A percentile compares a stretch with the other conserved stretches of the same genome.
Evolutionary conservation across 2,797 vertebrate genomes (phyloP).

Genomic region (Pseudochirops cupreus): DNA sequence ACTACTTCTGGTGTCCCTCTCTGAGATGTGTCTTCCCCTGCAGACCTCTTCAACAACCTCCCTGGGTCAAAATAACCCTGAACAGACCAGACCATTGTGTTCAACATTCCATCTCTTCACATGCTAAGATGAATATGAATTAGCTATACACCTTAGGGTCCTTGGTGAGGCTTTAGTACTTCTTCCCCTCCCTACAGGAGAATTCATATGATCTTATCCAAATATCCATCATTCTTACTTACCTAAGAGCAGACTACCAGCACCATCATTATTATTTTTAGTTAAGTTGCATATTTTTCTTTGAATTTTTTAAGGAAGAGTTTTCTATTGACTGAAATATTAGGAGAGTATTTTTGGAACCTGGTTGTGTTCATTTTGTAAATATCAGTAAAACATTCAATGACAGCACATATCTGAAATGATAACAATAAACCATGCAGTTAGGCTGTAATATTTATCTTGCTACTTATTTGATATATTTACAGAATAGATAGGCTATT

Average conservation of each 20-base stretch:
- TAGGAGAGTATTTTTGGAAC: slow-evolving; percentile 25
- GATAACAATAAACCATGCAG: not conserved
- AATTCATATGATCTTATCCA: not conserved
- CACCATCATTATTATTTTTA: not conserved
- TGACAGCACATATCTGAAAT: not conserved
- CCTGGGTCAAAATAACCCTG: not conserved
- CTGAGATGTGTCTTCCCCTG: not conserved
- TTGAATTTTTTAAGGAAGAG: slow-evolving; percentile 13
- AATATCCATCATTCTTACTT: slow-evolving; percentile 12
- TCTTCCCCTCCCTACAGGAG: too few relatives aligned
- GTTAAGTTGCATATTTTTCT: not conserved
- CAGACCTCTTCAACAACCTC: not conserved
- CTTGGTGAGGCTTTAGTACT: not conserved
- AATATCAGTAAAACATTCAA: not conserved
- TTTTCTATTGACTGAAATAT: not conserved
- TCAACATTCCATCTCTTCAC: not conserved
- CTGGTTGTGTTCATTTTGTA: slow-evolving; percentile 4
- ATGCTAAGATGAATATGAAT: not conserved
- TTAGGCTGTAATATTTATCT: slow-evolving; percentile 24
- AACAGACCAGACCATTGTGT: not conserved
- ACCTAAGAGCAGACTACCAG: slow-evolving; percentile 29
- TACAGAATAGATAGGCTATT: not conserved
- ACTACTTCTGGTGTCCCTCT: not conserved
- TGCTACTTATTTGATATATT: not conserved
- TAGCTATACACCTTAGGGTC: not conserved